phyloP scores from a whole-genome alignment of 2,113 vertebrate species.

The Chauna torquata region DNA sequence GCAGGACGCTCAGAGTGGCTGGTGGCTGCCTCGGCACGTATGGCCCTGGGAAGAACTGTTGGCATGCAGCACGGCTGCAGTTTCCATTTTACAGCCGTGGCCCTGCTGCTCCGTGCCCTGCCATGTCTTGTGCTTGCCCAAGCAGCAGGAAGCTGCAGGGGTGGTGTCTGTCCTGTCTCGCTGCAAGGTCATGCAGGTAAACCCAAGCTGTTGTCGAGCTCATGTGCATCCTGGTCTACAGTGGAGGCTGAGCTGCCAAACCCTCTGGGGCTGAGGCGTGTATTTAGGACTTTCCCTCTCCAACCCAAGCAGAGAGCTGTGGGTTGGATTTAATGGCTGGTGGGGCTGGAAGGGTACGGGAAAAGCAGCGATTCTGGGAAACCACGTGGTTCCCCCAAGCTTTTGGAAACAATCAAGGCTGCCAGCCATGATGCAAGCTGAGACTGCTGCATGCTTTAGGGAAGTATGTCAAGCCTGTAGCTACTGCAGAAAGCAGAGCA shows the following conservation, averaged over 20 bases:
- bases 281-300: neutral
- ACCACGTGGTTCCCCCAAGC: neutral
- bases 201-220: neutral
- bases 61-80: neutral
- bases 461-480: neutral
- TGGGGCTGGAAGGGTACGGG: neutral
- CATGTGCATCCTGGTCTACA: neutral
- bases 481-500: neutral
- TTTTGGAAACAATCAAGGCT: neutral
- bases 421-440: neutral
- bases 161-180: neutral
- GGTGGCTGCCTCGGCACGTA: no score
- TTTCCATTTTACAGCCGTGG: neutral
- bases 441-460: neutral
- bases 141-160: neutral
- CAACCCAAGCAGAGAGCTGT: neutral
- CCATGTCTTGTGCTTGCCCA: accelerated
- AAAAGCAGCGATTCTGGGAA: slow-evolving; percentile 6
- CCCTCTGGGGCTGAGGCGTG: neutral
- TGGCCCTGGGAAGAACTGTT: neutral
- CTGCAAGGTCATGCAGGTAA: neutral
- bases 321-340: neutral
- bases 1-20: neutral
- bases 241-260: neutral
- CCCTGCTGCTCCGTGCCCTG: neutral